These are phyloP conservation scores for Leptodactylus fuscus DNA, from an alignment of 2,113 vertebrate species.

Conservation along the genomic window DNA sequence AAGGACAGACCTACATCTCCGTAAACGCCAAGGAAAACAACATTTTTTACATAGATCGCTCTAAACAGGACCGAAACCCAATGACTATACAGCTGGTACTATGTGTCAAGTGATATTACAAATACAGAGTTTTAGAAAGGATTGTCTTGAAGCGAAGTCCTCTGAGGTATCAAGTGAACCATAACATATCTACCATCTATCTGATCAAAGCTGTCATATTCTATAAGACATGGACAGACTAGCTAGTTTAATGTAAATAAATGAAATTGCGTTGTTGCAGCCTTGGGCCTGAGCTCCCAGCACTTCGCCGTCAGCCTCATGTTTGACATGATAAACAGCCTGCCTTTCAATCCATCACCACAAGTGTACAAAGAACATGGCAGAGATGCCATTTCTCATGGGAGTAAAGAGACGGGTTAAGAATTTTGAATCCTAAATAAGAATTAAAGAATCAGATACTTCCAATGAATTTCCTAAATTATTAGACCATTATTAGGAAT, in stretches of 20 bases:
- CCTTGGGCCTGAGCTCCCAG: background rate
- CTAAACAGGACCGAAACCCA: too few relatives aligned
- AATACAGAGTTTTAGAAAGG: background rate
- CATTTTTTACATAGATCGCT: too few relatives aligned
- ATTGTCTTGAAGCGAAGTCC: background rate
- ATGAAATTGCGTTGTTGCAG: background rate
- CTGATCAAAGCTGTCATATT: slow-evolving; percentile 36
- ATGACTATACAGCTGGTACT: background rate
- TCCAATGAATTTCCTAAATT: background rate
- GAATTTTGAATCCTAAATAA: background rate
- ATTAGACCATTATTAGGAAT: background rate
- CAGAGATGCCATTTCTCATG: background rate
- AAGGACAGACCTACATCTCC: too few relatives aligned
- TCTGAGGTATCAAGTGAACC: slow-evolving; percentile 23
- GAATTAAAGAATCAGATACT: background rate
- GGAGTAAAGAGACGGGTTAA: background rate
- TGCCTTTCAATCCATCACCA: slow-evolving; percentile 23
- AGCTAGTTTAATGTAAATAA: slow-evolving; percentile 1
- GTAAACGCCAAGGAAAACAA: too few relatives aligned
- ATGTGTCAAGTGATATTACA: slow-evolving; percentile 23
- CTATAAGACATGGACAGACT: background rate
- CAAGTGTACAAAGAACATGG: background rate
- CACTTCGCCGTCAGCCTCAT: background rate
- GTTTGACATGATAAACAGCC: slow-evolving; percentile 18
- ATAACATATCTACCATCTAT: slow-evolving; percentile 30